Conservation (phyloP, 2,113 vertebrate genomes). For the Pseudonaja textilis region DNA sequence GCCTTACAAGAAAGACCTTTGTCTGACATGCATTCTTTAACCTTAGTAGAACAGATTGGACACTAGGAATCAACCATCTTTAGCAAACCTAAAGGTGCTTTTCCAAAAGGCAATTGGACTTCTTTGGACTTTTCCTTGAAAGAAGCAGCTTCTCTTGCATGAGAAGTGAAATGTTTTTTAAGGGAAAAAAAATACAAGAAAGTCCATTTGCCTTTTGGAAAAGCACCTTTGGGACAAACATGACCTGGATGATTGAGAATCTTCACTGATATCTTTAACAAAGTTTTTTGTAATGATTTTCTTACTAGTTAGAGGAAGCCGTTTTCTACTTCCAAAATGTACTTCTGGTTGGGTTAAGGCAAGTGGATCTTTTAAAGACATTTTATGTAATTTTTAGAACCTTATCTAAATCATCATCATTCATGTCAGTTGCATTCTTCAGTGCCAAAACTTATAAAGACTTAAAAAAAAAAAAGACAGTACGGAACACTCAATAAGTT, state of each 20-base stretch:
- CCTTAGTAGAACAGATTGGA: neutral
- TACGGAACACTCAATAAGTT: slow-evolving; percentile 17
- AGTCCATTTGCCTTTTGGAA: neutral
- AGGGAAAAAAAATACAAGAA: too few species aligned
- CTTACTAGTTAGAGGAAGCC: neutral
- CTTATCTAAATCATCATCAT: neutral
- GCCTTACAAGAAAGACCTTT: neutral
- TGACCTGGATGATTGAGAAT: neutral
- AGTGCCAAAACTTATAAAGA: slow-evolving; percentile 27
- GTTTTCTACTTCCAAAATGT: neutral
- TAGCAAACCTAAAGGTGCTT: neutral
- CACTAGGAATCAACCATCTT: neutral
- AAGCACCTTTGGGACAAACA: neutral
- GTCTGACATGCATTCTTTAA: neutral
- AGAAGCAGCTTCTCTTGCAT: too few species aligned
- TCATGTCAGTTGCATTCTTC: neutral
- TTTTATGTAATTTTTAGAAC: neutral
- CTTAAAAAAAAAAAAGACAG: slow-evolving; percentile 33
- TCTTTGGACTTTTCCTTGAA: too few species aligned
- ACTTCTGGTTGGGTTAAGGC: neutral
- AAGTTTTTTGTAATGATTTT: neutral
- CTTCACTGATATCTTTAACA: neutral
- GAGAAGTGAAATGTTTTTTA: neutral
- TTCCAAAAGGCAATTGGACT: too few species aligned
- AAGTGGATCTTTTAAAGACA: neutral